These are phyloP conservation scores for Discoglossus pictus DNA, from an alignment of 2,797 vertebrate species.

Conservation along the genomic window DNA sequence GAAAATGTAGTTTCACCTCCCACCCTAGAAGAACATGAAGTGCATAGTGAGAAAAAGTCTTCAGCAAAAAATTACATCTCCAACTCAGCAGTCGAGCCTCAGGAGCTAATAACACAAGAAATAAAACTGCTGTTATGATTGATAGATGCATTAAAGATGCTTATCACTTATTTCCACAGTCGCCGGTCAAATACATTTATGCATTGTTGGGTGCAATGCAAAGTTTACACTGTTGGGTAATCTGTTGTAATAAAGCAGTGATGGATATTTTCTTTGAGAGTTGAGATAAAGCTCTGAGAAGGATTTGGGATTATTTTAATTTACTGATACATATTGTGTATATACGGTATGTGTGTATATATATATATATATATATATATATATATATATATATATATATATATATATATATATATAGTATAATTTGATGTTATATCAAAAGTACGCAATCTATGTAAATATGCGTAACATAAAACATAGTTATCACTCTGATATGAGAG, in stretches of 20 bases:
- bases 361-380: too few relatives aligned
- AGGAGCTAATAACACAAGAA: constrained; percentile 62
- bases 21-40: constrained; percentile 58
- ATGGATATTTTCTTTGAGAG: constrained; percentile 12
- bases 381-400: too few relatives aligned
- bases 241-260: constrained; percentile 13
- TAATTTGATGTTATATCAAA: too few relatives aligned
- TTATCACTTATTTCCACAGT: constrained; percentile 62
- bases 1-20: constrained; percentile 52
- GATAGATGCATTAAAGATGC: constrained; percentile 64
- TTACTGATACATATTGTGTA: too few relatives aligned
- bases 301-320: too few relatives aligned
- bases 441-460: too few relatives aligned
- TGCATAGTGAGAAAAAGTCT: constrained; percentile 60
- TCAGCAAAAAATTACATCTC: constrained; percentile 58
- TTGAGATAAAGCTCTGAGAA: background rate
- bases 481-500: too few relatives aligned
- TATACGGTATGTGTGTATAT: too few relatives aligned
- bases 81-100: constrained; percentile 55
- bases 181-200: constrained; percentile 61
- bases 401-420: too few relatives aligned
- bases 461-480: too few relatives aligned
- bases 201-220: constrained; percentile 56
- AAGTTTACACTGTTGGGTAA: constrained; percentile 55
- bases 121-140: constrained; percentile 62